A percentile compares a stretch with the other conserved stretches of the same genome.
These are phyloP conservation scores for Nomada hirtipes DNA, from an alignment of 2,888 invertebrate species.

Conservation along the genomic window DNA sequence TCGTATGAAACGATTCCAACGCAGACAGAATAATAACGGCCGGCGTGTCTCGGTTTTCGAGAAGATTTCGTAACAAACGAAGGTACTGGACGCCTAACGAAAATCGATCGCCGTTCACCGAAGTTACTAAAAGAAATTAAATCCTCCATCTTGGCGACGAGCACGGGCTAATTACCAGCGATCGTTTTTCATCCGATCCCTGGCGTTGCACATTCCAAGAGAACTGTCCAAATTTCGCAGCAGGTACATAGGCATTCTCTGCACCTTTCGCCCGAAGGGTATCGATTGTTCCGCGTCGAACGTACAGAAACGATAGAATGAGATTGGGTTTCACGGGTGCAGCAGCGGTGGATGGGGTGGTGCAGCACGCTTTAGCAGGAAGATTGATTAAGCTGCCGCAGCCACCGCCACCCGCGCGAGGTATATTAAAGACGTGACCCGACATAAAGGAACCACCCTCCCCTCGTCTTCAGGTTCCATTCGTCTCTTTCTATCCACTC, in stretches of 20 bases:
- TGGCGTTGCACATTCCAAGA: too few species aligned
- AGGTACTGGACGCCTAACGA: background rate
- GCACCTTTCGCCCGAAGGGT: background rate
- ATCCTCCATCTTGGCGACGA: background rate
- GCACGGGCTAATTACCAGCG: conserved; percentile 4
- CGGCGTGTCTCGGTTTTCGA: background rate
- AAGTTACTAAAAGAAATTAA: conserved; percentile 39
- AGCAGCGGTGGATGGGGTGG: conserved; percentile 48
- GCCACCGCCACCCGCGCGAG: conserved; percentile 69
- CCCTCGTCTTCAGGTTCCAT: conserved; percentile 64
- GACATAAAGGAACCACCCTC: conserved; percentile 76
- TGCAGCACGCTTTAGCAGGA: conserved; percentile 66
- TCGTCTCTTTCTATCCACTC: conserved; percentile 50
- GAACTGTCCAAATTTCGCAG: background rate
- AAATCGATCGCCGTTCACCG: conserved; percentile 16
- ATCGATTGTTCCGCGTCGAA: conserved; percentile 28
- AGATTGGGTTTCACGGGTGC: conserved; percentile 66
- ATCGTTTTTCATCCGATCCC: background rate
- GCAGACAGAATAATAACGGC: too few species aligned
- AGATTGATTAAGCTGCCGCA: conserved; percentile 79
- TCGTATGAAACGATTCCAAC: background rate
- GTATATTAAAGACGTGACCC: conserved; percentile 83
- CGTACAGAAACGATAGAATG: conserved; percentile 65
- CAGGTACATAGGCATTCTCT: background rate
- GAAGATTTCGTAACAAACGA: conserved; percentile 25